Percentiles rank a stretch among this genome's conserved stretches.
Evolutionary conservation across 2,888 invertebrate genomes (phyloP).

Genomic region (Limenitis arthemis): DNA sequence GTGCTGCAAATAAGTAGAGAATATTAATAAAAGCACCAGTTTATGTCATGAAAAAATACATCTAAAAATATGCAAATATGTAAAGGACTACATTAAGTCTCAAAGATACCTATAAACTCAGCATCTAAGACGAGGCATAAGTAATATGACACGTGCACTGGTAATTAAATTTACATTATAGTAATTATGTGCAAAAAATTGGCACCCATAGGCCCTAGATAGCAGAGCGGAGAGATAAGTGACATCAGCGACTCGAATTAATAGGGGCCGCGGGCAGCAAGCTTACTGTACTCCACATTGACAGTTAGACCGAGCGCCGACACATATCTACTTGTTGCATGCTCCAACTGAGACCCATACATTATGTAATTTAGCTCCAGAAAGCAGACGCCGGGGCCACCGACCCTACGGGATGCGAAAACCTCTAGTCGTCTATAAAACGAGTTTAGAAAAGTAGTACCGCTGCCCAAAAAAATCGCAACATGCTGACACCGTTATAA

Average conservation of each 20-base stretch:
- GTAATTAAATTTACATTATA: conserved; percentile 63
- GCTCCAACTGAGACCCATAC: conserved; percentile 65
- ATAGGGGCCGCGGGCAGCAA: conserved; percentile 69
- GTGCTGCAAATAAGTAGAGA: conserved; percentile 54
- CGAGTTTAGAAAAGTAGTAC: conserved; percentile 73
- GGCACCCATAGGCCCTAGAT: conserved; percentile 71
- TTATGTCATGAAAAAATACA: conserved; percentile 31
- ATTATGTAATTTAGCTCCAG: conserved; percentile 73
- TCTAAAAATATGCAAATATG: conserved; percentile 25
- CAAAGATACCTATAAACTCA: conserved; percentile 36
- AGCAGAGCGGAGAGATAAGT: conserved; percentile 69
- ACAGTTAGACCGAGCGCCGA: conserved; percentile 69
- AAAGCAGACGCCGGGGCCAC: conserved; percentile 65
- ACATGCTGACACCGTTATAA: conserved; percentile 74
- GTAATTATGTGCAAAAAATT: conserved; percentile 63
- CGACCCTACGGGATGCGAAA: conserved; percentile 72
- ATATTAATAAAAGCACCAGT: conserved; percentile 40
- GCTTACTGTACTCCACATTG: conserved; percentile 72
- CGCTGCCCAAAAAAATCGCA: conserved; percentile 74
- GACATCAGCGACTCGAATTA: conserved; percentile 72
- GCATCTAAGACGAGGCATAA: conserved; percentile 32
- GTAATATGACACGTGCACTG: conserved; percentile 57
- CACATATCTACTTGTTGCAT: conserved; percentile 73
- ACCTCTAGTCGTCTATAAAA: conserved; percentile 71
- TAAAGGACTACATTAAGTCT: conserved; percentile 4